Base-by-base conservation (phyloP, 30 jellyfish, hydroid and myxozoan species). In the Pseudorhiza aurosa region DNA sequence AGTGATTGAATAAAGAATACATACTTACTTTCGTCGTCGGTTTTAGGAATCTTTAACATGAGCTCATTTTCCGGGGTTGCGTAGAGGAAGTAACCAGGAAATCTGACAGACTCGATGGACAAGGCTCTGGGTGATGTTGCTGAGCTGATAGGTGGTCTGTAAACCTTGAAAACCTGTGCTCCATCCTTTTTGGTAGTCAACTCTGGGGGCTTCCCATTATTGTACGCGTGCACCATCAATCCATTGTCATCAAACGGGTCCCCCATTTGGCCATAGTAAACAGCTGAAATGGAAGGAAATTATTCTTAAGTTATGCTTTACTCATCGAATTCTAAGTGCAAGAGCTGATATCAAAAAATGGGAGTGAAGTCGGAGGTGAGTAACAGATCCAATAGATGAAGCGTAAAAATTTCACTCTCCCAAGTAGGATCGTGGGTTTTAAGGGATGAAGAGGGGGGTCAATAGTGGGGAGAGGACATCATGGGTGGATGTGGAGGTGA, bases 101-200 rank as follows among this genome's bases (percentile, higher is more conserved):
- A 72, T 14, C 44, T 63, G 25, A 60, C 74, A 1, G 95, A 71
- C 24, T 83, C 95, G 53, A 83, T 35, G 1, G 95, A 83, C 63
- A 72, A 9, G 4, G 80, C 81, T 42, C 75, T 59, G 25, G 82
- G 49, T 7, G 75, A 47, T 25, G 62, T 40, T 24, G 32, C 22
- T 4, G 67, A 70, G 55, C 95, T 82, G 21, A 68, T 62, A 2
- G 74, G 58, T 11, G 95, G 95, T 26, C 50, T 71, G 57, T 84
- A 88, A 37, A 72, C 35, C 31, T 51, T 71, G 27, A 65, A 77
- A 2, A 75, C 43, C 0, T 58, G 64, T 14, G 96, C 96, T 1
- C 96, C 96, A 40, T 87, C 96, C 45, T 50, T 87, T 7, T 51
- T 64, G 2, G 50, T 55, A n/a, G 92, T 87, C 25, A 87, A 27